Base-by-base conservation (phyloP, 2,113 vertebrate species). In the Corythoichthys haematopterus region DNA sequence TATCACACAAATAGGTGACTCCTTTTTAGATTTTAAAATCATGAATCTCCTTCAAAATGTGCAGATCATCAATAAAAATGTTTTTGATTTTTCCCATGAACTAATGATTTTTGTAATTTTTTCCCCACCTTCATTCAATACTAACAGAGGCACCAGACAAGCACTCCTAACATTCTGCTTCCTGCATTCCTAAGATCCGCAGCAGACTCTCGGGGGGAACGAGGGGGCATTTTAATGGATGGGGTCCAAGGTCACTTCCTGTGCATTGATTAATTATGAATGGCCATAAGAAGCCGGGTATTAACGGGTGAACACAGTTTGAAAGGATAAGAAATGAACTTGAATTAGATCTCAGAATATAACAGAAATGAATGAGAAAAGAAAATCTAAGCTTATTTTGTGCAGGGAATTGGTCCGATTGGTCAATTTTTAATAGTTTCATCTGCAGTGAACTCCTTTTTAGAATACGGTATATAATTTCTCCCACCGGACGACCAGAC, bases 221-320 rank as follows among this genome's bases (percentile, higher is more conserved):
- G 67, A 57, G 6, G 40, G 40, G 40, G 40, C 40, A 43, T 53
- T 60, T 84, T 84, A 81, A 87, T 84, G 83, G 70, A 48, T 75
- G 56, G 5, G 77, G 82, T 87, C 83, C 87, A 72, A 88, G 87
- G 81, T 89, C 79, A 89, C 75, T 89, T 90, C 88, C 86, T 85
- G 85, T 86, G 79, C 72, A 84, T 81, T 83, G 86, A 86, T 84
- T 83, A 82, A 80, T 79, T 69, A 50, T 69, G 58, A 81, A 75
- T 46, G 80, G 70, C 77, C 73, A 80, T 55, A 60, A 64, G 51
- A n/a, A 55, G 52, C 20, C 11, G 52, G 20, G 33, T 36, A 57
- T 6, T 57, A 57, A 36, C 33, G 4, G 33, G 28, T 55, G 20
- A 12, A 35, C 53, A 55, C 20, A 55, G 10, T 56, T 35, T 56